Evolutionary conservation across 2,113 vertebrate genomes (phyloP).

Genomic region (Sorex araneus): DNA sequence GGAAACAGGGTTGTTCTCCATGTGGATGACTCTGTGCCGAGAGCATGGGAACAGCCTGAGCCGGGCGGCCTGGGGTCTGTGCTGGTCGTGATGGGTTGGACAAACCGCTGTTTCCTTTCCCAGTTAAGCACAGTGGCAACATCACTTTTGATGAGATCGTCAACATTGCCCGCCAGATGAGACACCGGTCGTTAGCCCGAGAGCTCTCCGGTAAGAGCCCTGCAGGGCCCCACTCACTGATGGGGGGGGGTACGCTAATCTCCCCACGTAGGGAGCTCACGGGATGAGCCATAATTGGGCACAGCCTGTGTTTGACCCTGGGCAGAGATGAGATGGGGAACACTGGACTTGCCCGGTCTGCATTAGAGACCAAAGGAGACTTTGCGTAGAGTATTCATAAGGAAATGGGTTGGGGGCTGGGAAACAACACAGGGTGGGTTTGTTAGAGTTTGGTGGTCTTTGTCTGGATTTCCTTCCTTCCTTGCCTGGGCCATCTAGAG

Average conservation of each 20-base stretch:
- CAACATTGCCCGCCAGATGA: conserved; percentile 94
- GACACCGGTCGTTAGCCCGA: conserved; percentile 94
- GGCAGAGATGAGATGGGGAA: neutral
- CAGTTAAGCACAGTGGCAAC: conserved; percentile 97
- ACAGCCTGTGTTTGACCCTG: too few species aligned
- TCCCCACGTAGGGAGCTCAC: too few species aligned
- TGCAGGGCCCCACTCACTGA: accelerated
- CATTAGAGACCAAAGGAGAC: neutral
- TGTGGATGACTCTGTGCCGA: conserved; percentile 77
- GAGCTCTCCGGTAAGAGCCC: conserved; percentile 94
- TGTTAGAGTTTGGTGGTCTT: neutral
- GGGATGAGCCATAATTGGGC: too few species aligned
- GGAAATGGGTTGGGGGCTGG: neutral
- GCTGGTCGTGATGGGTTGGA: accelerated
- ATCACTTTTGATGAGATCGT: conserved; percentile 95
- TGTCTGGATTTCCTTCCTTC: accelerated
- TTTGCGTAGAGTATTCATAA: too few species aligned
- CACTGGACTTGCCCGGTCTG: neutral
- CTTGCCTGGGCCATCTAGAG: neutral
- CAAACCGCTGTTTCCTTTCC: neutral
- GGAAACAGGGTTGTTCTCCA: conserved; percentile 76
- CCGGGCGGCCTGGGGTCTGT: accelerated
- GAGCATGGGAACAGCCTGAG: conserved; percentile 65
- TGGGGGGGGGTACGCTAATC: neutral
- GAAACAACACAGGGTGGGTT: too few species aligned